Evolutionary conservation across 2,113 vertebrate species (phyloP).

Genomic region (Panurus biarmicus): DNA sequence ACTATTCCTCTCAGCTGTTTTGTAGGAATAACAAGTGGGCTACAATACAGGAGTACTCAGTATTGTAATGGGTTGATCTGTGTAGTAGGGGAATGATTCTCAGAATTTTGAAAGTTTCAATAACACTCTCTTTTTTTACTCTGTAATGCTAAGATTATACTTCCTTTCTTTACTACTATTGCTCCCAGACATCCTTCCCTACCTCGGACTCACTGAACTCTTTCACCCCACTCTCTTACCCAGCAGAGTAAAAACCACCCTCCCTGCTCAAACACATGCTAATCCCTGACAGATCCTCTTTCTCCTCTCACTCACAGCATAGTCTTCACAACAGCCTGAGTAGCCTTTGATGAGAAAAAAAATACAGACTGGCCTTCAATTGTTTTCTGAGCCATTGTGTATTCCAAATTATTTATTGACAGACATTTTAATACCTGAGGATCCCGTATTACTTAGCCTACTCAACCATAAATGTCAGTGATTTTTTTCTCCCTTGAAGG

Average conservation of each 20-base stretch:
- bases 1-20: background rate
- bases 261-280: background rate
- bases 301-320: background rate
- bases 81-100: background rate
- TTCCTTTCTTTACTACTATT: background rate
- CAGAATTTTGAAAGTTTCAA: background rate
- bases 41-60: background rate
- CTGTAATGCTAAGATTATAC: background rate
- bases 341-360: background rate
- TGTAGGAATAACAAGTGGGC: background rate
- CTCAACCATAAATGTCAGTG: background rate
- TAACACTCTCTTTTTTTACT: background rate
- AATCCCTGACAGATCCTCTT: background rate
- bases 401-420: background rate
- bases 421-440: background rate
- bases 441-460: background rate
- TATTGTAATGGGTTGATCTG: background rate
- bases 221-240: background rate
- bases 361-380: background rate
- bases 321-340: background rate
- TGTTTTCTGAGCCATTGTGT: background rate
- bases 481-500: background rate
- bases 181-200: background rate
- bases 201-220: background rate
- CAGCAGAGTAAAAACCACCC: background rate